A percentile compares a stretch with the other conserved stretches of the same genome.
Conservation (phyloP, 2,888 invertebrate species). For the Nephrotoma guestfalica region DNA sequence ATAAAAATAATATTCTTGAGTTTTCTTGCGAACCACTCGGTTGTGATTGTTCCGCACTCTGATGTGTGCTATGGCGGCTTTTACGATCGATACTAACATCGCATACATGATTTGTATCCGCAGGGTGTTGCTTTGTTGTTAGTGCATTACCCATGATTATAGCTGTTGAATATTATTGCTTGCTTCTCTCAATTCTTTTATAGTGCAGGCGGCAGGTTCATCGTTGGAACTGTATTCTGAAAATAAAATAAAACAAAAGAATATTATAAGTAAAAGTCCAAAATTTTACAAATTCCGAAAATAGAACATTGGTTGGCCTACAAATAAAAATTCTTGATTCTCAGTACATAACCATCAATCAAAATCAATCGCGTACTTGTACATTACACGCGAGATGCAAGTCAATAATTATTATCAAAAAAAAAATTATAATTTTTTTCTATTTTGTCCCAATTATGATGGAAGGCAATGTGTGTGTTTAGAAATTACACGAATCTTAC, state of each 20-base stretch:
- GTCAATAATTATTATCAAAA: not conserved
- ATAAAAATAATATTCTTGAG: conserved; percentile 44
- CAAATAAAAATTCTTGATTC: not conserved
- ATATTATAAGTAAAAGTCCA: not conserved
- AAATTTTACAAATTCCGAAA: too few species aligned
- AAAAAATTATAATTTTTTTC: not conserved
- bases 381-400: not conserved
- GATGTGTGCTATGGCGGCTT: not conserved
- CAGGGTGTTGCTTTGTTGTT: conserved; percentile 8
- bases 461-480: not conserved
- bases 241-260: not conserved
- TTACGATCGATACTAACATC: conserved; percentile 3
- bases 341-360: not conserved
- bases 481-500: not conserved
- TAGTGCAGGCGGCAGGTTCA: not conserved
- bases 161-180: not conserved
- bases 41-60: not conserved
- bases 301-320: not conserved
- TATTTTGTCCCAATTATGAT: not conserved
- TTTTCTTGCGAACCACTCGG: conserved; percentile 28
- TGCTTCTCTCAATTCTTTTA: not conserved
- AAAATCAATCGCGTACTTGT: not conserved
- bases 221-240: not conserved
- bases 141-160: conserved; percentile 11
- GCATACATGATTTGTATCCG: conserved; percentile 9